Evolutionary conservation across 2,113 vertebrate species (phyloP).

Genomic region (Siniperca knerii): DNA sequence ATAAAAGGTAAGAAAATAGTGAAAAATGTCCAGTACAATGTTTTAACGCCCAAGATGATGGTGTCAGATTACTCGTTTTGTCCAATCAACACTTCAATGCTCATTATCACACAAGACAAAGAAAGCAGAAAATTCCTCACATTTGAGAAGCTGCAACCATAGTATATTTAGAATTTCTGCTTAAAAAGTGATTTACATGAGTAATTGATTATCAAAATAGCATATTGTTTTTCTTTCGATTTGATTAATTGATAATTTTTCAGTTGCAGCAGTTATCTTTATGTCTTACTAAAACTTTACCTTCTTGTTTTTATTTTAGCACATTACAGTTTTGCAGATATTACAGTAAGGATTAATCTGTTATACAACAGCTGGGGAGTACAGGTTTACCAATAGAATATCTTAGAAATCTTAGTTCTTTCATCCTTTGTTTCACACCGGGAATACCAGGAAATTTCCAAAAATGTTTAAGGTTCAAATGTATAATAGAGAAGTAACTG

Average conservation of each 20-base stretch:
- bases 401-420: not conserved
- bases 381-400: no score
- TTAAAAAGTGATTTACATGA: no score
- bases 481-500: not conserved
- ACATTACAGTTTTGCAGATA: no score
- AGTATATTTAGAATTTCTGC: not conserved
- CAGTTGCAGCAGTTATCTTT: no score
- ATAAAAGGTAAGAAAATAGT: not conserved
- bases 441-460: not conserved
- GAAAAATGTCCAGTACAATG: not conserved
- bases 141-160: no score
- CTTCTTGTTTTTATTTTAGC: no score
- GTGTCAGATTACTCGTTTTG: not conserved
- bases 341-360: no score
- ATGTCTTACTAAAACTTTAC: no score
- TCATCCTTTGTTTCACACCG: not conserved
- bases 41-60: not conserved
- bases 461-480: not conserved
- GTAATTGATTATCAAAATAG: no score
- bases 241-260: no score
- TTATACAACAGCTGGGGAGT: no score
- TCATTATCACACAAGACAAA: not conserved
- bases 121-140: not conserved
- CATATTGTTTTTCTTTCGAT: no score
- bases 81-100: not conserved